A percentile compares a stretch with the other conserved stretches of the same genome.
phyloP scores from a whole-genome alignment of 2,888 invertebrate genomes.

The Vandiemenella viatica region DNA sequence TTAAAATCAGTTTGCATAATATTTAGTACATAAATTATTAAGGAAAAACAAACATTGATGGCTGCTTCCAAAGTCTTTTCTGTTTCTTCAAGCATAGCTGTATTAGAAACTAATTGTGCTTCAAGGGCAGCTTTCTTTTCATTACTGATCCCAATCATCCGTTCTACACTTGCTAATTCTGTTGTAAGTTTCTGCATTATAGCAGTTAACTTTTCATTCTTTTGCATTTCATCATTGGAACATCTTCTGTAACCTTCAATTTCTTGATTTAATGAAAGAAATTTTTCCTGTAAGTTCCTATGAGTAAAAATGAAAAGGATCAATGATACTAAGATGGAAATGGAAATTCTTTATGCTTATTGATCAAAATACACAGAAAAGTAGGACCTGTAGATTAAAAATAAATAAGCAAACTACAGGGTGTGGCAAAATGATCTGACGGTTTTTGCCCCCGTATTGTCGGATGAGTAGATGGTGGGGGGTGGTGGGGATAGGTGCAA shows the following conservation, averaged over 20 bases:
- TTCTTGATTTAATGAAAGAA: slow-evolving; percentile 38
- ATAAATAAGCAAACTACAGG: too few relatives aligned
- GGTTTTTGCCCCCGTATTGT: too few relatives aligned
- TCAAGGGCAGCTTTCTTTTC: slow-evolving; percentile 24
- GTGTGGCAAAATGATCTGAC: too few relatives aligned
- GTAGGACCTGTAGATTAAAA: too few relatives aligned
- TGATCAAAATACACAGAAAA: too few relatives aligned
- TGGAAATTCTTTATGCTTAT: too few relatives aligned
- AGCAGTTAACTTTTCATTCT: slow-evolving; percentile 45
- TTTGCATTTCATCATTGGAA: slow-evolving; percentile 46
- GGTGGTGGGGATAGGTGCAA: too few relatives aligned
- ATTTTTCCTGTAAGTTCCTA: slow-evolving; percentile 42
- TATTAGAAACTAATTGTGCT: neutral
- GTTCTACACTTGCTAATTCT: slow-evolving; percentile 4
- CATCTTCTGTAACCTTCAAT: slow-evolving; percentile 52
- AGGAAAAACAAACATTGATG: too few relatives aligned
- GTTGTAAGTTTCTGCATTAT: slow-evolving; percentile 30
- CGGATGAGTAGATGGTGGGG: too few relatives aligned
- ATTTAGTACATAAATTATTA: too few relatives aligned
- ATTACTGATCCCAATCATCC: slow-evolving; percentile 34
- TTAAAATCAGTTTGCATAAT: too few relatives aligned
- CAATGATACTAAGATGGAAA: too few relatives aligned
- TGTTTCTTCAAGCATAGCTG: slow-evolving; percentile 9
- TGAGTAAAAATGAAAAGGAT: slow-evolving; percentile 16
- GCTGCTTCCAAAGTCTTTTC: slow-evolving; percentile 10